A percentile compares a stretch with the other conserved stretches of the same genome.
Conservation (phyloP, 2,797 vertebrate species). For the Cynodonichthys magdalenae region DNA sequence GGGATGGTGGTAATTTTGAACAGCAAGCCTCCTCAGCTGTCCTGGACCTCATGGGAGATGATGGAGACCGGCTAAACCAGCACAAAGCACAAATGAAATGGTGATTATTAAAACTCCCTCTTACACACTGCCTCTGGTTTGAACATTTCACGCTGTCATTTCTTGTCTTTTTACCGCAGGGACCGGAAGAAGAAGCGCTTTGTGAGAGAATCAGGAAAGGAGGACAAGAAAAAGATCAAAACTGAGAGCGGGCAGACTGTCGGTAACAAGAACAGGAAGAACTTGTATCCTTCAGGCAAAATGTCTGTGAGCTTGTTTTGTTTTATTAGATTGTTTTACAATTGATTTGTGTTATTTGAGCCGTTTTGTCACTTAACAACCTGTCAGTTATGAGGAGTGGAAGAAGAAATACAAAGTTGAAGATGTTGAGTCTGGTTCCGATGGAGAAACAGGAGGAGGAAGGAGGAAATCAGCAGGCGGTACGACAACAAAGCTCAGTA, state of each 20-base stretch:
- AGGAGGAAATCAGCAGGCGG: constrained; percentile 38
- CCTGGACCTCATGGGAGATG: constrained; percentile 95
- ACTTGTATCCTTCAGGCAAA: constrained; percentile 89
- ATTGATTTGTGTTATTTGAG: not conserved
- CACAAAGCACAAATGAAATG: constrained; percentile 89
- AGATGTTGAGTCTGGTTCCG: constrained; percentile 80
- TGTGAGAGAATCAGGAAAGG: constrained; percentile 85
- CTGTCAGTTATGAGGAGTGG: constrained; percentile 93
- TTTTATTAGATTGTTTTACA: not conserved
- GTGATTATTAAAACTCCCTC: constrained; percentile 66
- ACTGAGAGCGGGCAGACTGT: constrained; percentile 88
- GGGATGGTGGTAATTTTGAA: constrained; percentile 85
- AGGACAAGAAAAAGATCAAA: constrained; percentile 89
- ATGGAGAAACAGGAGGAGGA: constrained; percentile 52
- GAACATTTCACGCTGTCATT: not conserved
- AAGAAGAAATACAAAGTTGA: constrained; percentile 95
- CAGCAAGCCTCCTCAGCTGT: constrained; percentile 89
- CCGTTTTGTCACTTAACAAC: constrained; percentile 65
- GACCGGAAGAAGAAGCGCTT: constrained; percentile 96
- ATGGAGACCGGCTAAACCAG: constrained; percentile 83
- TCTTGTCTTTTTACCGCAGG: constrained; percentile 68
- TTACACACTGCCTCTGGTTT: not conserved
- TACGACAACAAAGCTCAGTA: constrained; percentile 12
- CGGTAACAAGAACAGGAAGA: constrained; percentile 86
- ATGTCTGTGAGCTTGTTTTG: not conserved